Base-by-base conservation (phyloP, 2,113 vertebrate species). In the Scomber colias region DNA sequence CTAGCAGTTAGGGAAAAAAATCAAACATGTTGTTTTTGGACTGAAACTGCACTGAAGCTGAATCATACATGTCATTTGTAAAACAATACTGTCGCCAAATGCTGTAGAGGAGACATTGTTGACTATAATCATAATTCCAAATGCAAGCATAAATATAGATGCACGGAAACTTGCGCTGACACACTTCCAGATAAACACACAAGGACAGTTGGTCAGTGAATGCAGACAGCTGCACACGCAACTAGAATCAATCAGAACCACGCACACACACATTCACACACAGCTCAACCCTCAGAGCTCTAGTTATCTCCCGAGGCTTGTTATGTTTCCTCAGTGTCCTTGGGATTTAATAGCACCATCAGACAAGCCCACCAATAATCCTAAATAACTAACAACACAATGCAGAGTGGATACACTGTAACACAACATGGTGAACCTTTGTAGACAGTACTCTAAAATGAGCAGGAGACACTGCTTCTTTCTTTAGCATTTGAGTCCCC, bases 291-390 rank as follows among this genome's bases (percentile, higher is more conserved):
- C 85, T 44, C 11, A 1, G 64, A 71, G 78, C 74, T 77, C 40
- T 30, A 60, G 46, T 73, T 73, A 79, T 84, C 85, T 84, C 87
- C 76, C 16, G 78, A 82, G 89, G 80, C 89, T 85, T 87, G 89
- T 90, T 90, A 85, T 74, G 71, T 77, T 87, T 90, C 77, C 67
- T 85, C 65, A n/a, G 31, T 75, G 90, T 89, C 86, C 81, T 87
- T 92, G 81, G 85, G 77, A 88, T 83, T 83, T 83, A 75, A 87
- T 77, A 71, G 83, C 49, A 81, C 31, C 75, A 65, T 78, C 79
- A 77, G 85, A 57, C 53, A 14, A 73, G 80, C 48, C 50, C 6
- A 6, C 69, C 75, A 73, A 76, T 63, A 71, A 64, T 48, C 51
- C 64, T 65, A 62, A 73, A 82, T 87, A 81, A 86, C 55, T 31